phyloP scores from a whole-genome alignment of 1,140 invertebrate species.

The Grapholita molesta region DNA sequence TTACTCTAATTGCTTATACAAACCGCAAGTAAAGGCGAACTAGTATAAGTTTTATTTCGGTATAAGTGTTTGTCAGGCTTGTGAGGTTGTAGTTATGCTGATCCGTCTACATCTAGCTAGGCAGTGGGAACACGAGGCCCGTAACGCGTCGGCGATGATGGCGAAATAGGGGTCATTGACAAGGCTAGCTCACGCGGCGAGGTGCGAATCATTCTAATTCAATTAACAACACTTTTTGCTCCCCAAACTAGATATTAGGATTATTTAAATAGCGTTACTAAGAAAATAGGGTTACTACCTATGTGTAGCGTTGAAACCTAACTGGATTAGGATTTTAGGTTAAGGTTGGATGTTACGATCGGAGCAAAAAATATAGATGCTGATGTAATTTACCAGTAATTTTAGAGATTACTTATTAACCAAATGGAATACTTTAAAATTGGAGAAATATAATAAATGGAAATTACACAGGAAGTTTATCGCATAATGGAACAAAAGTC shows the following conservation, averaged over 20 bases:
- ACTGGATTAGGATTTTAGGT: neutral
- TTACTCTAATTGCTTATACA: neutral
- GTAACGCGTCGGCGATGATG: conserved; percentile 25
- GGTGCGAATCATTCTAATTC: conserved; percentile 34
- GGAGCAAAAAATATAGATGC: neutral
- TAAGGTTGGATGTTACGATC: neutral
- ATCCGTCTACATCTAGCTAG: neutral
- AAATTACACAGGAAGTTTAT: neutral
- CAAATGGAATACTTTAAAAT: too few species aligned
- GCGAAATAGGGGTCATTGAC: conserved; percentile 73
- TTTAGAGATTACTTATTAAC: too few species aligned
- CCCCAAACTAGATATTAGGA: conserved; percentile 17
- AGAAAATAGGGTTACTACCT: neutral
- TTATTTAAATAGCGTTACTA: neutral
- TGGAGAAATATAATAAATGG: too few species aligned
- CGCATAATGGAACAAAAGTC: too few species aligned
- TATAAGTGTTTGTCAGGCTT: neutral
- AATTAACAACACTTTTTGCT: conserved; percentile 34
- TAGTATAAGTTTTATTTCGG: neutral
- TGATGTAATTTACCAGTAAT: too few species aligned
- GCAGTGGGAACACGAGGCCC: neutral
- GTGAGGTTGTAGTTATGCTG: neutral
- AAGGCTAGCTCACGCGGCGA: conserved; percentile 50
- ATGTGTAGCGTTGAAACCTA: neutral
- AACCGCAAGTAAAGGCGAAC: neutral